Base-by-base conservation (phyloP, 2,888 invertebrate genomes). In the Creontiades dilutus region DNA sequence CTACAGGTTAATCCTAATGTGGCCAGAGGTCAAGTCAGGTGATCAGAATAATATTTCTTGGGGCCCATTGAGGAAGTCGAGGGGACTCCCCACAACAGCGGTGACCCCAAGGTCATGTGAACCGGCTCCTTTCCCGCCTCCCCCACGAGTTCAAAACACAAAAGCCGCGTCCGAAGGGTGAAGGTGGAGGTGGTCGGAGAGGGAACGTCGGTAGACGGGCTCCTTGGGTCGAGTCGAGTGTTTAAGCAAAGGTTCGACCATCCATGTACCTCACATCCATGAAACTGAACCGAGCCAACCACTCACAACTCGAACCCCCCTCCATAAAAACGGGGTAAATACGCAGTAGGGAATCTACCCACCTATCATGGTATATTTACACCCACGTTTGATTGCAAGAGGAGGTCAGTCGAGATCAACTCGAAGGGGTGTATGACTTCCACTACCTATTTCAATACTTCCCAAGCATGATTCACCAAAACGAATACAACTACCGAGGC, bases 81-180 rank as follows among this genome's bases (percentile, higher is more conserved):
- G 78, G 28, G 46, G 28, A 9, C 28, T 28, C 37, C 37, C n/a
- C 28, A 78, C 78, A 78, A 78, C 37, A 37, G 68, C 68, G 68
- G 82, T 86, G 86, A 86, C 86, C 86, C 75, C 86, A 86, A 86
- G 86, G 86, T 86, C 86, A 68, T 86, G 86, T 75, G 86, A 86
- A 86, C 86, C 85, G 61, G 68, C 85, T 86, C 85, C 61, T 61
- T 82, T 68, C 86, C 68, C 82, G 82, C 52, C 82, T 52, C 16
- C 82, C 78, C 37, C 78, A 16, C 78, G 78, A 19, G 78, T 47
- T 46, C 78, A 47, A 80, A 80, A 68, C 68, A 68, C 68, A 68
- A 68, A 68, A 68, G 68, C 68, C 68, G 68, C 68, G 13, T 19
- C 57, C 57, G n/a, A 57, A 57, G n/a, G 19, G 27, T 27, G 68